Evolutionary conservation across 2,113 vertebrate genomes (phyloP).

Genomic region (Mastomys natalensis): DNA sequence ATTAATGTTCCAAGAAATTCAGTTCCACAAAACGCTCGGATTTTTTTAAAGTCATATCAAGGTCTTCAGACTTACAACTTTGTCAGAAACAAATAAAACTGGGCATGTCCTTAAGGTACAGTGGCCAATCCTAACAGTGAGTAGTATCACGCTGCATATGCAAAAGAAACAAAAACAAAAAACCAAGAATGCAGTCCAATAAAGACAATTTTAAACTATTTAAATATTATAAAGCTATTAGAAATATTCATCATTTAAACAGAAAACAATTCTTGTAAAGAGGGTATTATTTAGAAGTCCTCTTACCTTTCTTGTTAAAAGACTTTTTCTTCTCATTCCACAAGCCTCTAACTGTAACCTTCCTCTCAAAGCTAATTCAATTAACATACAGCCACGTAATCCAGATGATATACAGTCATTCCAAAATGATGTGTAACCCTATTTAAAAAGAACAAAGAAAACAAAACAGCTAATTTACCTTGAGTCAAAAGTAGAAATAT

Average conservation of each 20-base stretch:
- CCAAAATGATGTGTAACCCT: constrained; percentile 99
- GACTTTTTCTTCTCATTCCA: constrained; percentile 96
- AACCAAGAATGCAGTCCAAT: constrained; percentile 30
- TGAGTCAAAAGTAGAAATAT: constrained; percentile 52
- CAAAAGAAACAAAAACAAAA: constrained; percentile 36
- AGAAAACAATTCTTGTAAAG: constrained; percentile 22
- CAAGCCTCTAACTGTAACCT: constrained; percentile 95
- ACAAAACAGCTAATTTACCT: constrained; percentile 59
- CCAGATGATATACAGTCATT: constrained; percentile 99
- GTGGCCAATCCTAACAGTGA: not conserved
- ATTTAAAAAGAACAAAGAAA: constrained; percentile 59
- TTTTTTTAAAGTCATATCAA: not conserved
- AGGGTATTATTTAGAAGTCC: not conserved
- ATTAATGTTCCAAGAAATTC: not conserved
- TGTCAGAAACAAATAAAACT: constrained; percentile 31
- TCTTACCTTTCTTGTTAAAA: constrained; percentile 95
- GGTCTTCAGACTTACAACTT: constrained; percentile 28
- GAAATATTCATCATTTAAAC: constrained; percentile 21
- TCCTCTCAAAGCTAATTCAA: constrained; percentile 94
- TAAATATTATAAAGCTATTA: constrained; percentile 35
- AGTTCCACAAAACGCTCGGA: not conserved
- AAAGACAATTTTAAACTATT: constrained; percentile 57
- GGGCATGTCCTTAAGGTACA: not conserved
- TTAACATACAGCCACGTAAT: constrained; percentile 97
- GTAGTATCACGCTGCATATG: not conserved